Base-by-base conservation (phyloP, 2,113 vertebrate genomes). In the Oryzias curvinotus region DNA sequence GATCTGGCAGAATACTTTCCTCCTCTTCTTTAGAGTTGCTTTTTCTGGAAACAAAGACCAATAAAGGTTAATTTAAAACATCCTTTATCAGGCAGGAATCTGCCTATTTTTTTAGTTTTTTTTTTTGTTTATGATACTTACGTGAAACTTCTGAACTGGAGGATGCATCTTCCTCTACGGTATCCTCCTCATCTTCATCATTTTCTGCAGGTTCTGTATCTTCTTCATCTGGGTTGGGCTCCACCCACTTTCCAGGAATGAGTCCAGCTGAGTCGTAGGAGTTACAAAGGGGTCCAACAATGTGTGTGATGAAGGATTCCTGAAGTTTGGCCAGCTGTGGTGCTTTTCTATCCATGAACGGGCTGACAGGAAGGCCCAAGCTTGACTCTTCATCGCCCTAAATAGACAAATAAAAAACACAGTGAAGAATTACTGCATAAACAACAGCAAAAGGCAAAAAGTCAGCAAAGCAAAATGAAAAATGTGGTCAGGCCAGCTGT, bases 261-360 rank as follows among this genome's bases (percentile, higher is more conserved):
- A 99, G 93, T 46, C 93, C 88, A 0, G 96, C 95, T 0, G 97
- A 97, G 82, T 98, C 91, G 5, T 98, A 99, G 19, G 96, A 98
- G 83, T 95, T 93, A 71, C 97, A 98, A 0, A 99, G 92, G 0
- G 97, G 97, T 3, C 97, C 96, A 81, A 99, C 97, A 2, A 99
- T 99, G 89, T 99, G 97, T 5, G 96, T 95, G 83, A 99, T 98
- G 88, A 99, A 99, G 7, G 97, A 99, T 66, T 99, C 97, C 88
- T 99, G 97, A 30, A 99, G 94, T 62, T 97, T 95, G 63, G 97
- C 97, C 84, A 99, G 69, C 88, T 98, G 97, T 0, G 97, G 97
- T 1, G 96, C 94, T 5, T 96, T 94, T 52, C 97, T 94, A 83
- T 99, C 96, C 97, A 99, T 99, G 89, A 97, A 99, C 1, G 97